These are phyloP conservation scores for Catostomus latipinnis DNA, from an alignment of 2,797 vertebrate species.

Conservation along the genomic window DNA sequence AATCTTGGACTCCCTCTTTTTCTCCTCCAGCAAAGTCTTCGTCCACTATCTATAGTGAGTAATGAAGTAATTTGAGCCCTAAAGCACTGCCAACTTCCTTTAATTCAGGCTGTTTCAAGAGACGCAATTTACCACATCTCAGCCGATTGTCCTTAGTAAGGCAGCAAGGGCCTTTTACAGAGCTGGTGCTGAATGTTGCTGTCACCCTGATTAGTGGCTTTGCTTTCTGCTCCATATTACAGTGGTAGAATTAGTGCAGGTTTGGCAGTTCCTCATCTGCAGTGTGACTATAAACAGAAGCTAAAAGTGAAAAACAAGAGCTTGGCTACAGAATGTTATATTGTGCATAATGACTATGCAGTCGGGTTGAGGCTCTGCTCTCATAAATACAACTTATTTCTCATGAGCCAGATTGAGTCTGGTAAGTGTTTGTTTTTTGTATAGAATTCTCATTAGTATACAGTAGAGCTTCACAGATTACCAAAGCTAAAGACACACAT, in stretches of 20 bases:
- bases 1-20: slow-evolving; percentile 36
- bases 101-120: slow-evolving; percentile 54
- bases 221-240: slow-evolving; percentile 51
- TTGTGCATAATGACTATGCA: slow-evolving; percentile 52
- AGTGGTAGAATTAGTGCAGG: slow-evolving; percentile 53
- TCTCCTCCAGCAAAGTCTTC: slow-evolving; percentile 32
- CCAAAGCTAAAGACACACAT: slow-evolving; percentile 21
- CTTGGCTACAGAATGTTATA: slow-evolving; percentile 35
- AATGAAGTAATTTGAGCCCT: slow-evolving; percentile 57
- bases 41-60: slow-evolving; percentile 50
- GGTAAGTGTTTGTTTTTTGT: slow-evolving; percentile 29
- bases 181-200: slow-evolving; percentile 70
- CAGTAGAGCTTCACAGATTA: background rate
- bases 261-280: slow-evolving; percentile 56
- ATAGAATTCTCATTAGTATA: slow-evolving; percentile 35
- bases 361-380: slow-evolving; percentile 11
- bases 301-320: slow-evolving; percentile 42
- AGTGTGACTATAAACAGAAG: slow-evolving; percentile 54
- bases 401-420: slow-evolving; percentile 31
- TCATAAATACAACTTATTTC: slow-evolving; percentile 45
- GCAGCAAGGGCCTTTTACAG: slow-evolving; percentile 51
- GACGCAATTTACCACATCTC: slow-evolving; percentile 56
- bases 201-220: slow-evolving; percentile 72
- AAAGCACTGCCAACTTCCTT: slow-evolving; percentile 53
- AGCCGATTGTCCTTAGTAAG: slow-evolving; percentile 55